A percentile compares a stretch with the other conserved stretches of the same genome.
Evolutionary conservation across 1,140 invertebrate species (phyloP).

Genomic region (Cydia pomonella): DNA sequence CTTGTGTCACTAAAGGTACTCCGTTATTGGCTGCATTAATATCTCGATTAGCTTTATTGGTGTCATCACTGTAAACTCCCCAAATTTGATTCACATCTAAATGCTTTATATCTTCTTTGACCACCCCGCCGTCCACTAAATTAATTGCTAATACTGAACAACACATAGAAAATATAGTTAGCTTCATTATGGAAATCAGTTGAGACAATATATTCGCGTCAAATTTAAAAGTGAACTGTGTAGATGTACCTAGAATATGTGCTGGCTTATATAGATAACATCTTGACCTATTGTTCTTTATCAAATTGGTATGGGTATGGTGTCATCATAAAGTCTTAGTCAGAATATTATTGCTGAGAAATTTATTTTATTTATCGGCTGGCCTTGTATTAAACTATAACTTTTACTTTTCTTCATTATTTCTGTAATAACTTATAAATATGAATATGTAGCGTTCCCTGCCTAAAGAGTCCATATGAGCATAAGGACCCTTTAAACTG

Average conservation of each 20-base stretch:
- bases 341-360: neutral
- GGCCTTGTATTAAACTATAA: too few species aligned
- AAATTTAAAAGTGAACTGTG: slow-evolving; percentile 8
- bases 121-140: neutral
- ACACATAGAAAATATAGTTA: neutral
- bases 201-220: neutral
- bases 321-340: neutral
- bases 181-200: neutral
- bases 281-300: neutral
- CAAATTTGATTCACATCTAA: slow-evolving; percentile 12
- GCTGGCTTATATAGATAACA: neutral
- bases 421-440: too few species aligned
- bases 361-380: neutral
- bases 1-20: neutral
- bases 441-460: too few species aligned
- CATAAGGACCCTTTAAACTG: too few species aligned
- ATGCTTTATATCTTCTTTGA: neutral
- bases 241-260: neutral
- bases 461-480: too few species aligned
- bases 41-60: neutral
- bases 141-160: neutral
- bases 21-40: neutral
- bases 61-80: neutral
- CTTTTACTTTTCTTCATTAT: too few species aligned
- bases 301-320: neutral